Evolutionary conservation across 2,888 invertebrate genomes (phyloP).

Genomic region (Cryptus armator): DNA sequence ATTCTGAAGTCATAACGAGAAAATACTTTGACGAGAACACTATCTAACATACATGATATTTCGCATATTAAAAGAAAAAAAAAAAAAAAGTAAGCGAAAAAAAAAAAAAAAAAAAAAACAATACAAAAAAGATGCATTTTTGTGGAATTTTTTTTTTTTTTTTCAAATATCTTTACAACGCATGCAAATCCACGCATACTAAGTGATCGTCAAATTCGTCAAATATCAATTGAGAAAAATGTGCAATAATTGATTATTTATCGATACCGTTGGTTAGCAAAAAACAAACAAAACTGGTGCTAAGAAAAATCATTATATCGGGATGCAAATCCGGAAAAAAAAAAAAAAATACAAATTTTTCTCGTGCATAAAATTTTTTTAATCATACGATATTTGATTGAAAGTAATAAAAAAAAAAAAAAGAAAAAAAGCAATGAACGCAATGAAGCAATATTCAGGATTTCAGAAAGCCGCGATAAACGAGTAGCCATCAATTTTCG

Average conservation of each 20-base stretch:
- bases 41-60: slow-evolving; percentile 34
- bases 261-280: too few relatives aligned
- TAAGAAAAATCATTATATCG: too few relatives aligned
- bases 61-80: slow-evolving; percentile 16
- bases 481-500: not conserved
- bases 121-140: slow-evolving; percentile 11
- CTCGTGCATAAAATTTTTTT: not conserved
- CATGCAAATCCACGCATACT: slow-evolving; percentile 14
- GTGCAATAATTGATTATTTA: too few relatives aligned
- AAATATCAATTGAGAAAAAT: slow-evolving; percentile 12
- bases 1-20: slow-evolving; percentile 76
- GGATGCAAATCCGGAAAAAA: too few relatives aligned
- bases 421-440: not conserved
- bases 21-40: slow-evolving; percentile 34
- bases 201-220: not conserved
- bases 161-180: not conserved
- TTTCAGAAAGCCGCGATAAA: slow-evolving; percentile 48
- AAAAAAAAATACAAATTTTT: too few relatives aligned
- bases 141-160: not conserved
- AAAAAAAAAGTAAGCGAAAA: slow-evolving; percentile 30
- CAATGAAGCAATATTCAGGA: slow-evolving; percentile 54
- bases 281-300: too few relatives aligned
- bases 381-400: not conserved
- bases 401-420: too few relatives aligned
- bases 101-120: slow-evolving; percentile 31